phyloP scores from a whole-genome alignment of 2,797 vertebrate genomes.

The Myioborus miniatus region DNA sequence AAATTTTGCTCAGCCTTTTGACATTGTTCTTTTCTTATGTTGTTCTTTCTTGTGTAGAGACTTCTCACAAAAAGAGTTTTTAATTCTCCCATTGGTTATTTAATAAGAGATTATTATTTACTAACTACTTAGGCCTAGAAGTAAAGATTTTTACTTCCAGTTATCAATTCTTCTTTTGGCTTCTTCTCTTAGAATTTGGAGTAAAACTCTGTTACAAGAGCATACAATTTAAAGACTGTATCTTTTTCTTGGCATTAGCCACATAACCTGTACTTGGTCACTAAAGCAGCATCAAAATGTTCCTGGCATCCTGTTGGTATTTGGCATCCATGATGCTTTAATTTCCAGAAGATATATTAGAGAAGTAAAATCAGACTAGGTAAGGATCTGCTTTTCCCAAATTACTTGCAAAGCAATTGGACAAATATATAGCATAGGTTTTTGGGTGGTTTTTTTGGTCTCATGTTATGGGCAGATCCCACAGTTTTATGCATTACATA shows the following conservation, averaged over 20 bases:
- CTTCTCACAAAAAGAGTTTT: neutral
- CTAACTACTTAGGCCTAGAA: neutral
- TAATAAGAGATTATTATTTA: neutral
- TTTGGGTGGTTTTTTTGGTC: fast-evolving
- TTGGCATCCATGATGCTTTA: neutral
- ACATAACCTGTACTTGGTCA: neutral
- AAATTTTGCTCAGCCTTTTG: neutral
- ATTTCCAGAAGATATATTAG: neutral
- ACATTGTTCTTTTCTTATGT: neutral
- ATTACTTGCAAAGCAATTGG: neutral
- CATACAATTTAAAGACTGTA: neutral
- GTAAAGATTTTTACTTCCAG: neutral
- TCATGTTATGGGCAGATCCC: neutral
- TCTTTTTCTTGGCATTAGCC: neutral
- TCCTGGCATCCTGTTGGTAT: neutral
- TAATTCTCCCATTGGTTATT: neutral
- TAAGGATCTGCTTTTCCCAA: neutral
- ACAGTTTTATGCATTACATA: neutral
- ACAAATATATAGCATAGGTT: neutral
- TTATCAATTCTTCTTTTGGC: neutral
- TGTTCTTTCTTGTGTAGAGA: neutral
- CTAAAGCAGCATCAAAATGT: neutral
- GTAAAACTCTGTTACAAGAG: neutral
- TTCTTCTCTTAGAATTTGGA: neutral
- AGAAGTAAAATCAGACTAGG: neutral